Percentiles rank a stretch among this genome's conserved stretches.
These are phyloP conservation scores for Lonchura striata DNA, from an alignment of 2,113 vertebrate species.

Conservation along the genomic window DNA sequence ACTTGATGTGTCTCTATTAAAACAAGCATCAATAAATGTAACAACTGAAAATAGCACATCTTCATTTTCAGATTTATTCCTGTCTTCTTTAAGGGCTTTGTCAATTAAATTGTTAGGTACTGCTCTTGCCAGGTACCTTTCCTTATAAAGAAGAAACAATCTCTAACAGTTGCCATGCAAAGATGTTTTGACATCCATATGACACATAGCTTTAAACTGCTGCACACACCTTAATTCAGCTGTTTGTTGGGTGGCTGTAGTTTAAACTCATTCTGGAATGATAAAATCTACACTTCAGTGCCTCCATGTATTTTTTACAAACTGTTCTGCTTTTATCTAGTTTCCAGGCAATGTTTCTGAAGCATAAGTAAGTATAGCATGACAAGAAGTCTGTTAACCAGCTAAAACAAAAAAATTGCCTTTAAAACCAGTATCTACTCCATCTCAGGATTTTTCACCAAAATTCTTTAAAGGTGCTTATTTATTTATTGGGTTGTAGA, in stretches of 20 bases:
- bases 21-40: background rate
- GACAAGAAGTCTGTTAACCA: background rate
- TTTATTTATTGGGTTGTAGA: background rate
- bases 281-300: background rate
- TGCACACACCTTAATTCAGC: background rate
- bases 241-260: background rate
- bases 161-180: background rate
- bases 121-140: background rate
- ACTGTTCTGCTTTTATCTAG: background rate
- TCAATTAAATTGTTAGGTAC: background rate
- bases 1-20: background rate
- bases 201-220: background rate
- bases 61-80: background rate
- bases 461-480: background rate
- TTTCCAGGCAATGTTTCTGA: background rate
- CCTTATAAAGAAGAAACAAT: background rate
- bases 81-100: background rate
- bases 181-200: background rate
- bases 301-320: background rate
- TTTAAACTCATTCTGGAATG: background rate
- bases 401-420: background rate
- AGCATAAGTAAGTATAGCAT: background rate
- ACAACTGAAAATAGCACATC: background rate
- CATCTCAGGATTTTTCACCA: background rate
- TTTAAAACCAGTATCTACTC: background rate